phyloP scores from a whole-genome alignment of 1,140 invertebrate species.

The Panulirus ornatus region DNA sequence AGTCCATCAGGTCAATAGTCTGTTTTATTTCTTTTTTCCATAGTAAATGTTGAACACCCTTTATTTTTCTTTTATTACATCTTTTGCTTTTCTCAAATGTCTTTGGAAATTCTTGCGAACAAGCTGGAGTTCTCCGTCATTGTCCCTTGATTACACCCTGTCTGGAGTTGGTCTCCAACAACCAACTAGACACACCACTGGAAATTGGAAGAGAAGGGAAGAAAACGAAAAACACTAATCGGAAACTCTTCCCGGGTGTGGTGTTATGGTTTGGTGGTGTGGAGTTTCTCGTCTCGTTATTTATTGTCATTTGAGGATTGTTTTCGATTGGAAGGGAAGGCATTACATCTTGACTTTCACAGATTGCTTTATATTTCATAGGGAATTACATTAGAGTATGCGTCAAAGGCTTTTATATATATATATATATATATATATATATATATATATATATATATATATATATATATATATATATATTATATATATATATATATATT shows the following conservation, averaged over 20 bases:
- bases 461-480: no score
- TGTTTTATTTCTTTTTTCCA: no score
- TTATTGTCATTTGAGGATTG: no score
- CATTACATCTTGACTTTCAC: no score
- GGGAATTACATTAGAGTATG: no score
- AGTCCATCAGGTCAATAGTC: no score
- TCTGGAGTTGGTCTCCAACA: not conserved
- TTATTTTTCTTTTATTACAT: not conserved
- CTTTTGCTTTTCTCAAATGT: slow-evolving; percentile 11
- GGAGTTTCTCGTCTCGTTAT: not conserved
- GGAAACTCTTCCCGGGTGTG: not conserved
- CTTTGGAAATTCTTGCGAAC: not conserved
- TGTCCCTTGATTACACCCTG: not conserved
- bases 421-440: no score
- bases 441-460: no score
- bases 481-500: no score
- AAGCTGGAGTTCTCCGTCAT: not conserved
- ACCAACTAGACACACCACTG: not conserved
- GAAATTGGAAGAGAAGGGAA: not conserved
- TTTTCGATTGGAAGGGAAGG: no score
- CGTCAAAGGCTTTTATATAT: no score
- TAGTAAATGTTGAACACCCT: slow-evolving; percentile 20
- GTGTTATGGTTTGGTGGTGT: not conserved
- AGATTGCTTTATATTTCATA: no score
- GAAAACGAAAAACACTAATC: not conserved